Evolutionary conservation across 2,888 invertebrate species (phyloP).

Genomic region (Neoascia interrupta): DNA sequence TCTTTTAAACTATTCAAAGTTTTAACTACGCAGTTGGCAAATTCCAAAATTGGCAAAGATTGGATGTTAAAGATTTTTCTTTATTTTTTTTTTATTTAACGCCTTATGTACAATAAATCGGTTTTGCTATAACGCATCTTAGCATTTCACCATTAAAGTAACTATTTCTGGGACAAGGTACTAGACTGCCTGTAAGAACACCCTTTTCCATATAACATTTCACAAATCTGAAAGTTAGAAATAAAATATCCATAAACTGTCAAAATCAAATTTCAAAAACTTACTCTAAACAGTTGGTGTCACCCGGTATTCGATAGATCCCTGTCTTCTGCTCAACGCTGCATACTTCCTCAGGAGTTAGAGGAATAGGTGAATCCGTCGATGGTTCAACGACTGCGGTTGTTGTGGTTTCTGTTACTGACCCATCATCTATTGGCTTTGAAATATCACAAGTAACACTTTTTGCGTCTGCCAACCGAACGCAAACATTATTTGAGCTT

Average conservation of each 20-base stretch:
- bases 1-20: too few species aligned
- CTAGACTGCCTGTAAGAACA: constrained; percentile 71
- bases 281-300: constrained; percentile 74
- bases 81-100: too few species aligned
- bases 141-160: constrained; percentile 71
- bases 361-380: constrained; percentile 1
- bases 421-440: constrained; percentile 63
- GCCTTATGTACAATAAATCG: constrained; percentile 73
- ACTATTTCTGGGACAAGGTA: constrained; percentile 70
- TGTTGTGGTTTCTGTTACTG: background rate
- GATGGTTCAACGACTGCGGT: background rate
- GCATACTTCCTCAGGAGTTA: constrained; percentile 73
- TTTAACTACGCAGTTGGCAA: too few species aligned
- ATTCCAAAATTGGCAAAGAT: too few species aligned
- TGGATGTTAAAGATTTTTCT: too few species aligned
- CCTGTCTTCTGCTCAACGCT: constrained; percentile 68
- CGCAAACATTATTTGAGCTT: constrained; percentile 73
- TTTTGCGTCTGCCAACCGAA: constrained; percentile 41
- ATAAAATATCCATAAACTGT: background rate
- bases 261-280: background rate
- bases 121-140: constrained; percentile 72
- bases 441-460: constrained; percentile 74
- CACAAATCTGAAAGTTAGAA: constrained; percentile 73
- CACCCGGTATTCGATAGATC: constrained; percentile 73
- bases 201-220: constrained; percentile 71